Conservation (phyloP, 2,113 vertebrate species). For the Prinia subflava region DNA sequence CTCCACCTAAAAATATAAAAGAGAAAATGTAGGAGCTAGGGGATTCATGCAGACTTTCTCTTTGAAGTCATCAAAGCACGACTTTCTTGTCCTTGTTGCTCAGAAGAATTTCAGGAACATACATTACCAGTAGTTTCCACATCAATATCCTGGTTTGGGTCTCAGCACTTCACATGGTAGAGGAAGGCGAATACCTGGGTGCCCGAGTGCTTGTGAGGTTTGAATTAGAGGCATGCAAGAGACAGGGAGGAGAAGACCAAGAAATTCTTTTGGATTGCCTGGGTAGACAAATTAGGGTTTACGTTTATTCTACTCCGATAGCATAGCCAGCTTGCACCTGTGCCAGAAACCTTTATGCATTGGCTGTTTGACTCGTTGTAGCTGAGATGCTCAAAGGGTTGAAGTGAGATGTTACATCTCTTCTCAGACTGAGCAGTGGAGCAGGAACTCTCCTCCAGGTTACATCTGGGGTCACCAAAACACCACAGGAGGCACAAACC, state of each 20-base stretch:
- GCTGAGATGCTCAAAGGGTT: background rate
- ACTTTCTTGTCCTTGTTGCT: background rate
- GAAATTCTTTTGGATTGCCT: background rate
- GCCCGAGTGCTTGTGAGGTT: background rate
- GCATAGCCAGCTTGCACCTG: background rate
- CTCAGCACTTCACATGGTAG: background rate
- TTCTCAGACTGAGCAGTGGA: background rate
- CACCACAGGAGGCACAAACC: background rate
- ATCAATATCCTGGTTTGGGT: background rate
- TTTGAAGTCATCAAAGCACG: background rate
- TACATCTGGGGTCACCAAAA: background rate
- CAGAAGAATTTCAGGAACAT: background rate
- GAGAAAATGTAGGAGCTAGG: background rate
- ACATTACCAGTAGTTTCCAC: background rate
- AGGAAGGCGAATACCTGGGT: background rate
- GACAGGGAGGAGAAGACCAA: background rate
- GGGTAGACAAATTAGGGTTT: background rate
- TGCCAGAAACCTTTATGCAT: background rate
- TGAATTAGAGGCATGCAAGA: background rate
- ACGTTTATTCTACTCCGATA: background rate
- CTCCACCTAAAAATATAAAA: background rate
- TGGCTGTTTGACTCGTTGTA: background rate
- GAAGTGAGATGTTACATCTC: accelerated
- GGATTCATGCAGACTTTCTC: background rate
- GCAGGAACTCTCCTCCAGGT: background rate